Base-by-base conservation (phyloP, 1,140 invertebrate species). In the Tetragnatha versicolor region DNA sequence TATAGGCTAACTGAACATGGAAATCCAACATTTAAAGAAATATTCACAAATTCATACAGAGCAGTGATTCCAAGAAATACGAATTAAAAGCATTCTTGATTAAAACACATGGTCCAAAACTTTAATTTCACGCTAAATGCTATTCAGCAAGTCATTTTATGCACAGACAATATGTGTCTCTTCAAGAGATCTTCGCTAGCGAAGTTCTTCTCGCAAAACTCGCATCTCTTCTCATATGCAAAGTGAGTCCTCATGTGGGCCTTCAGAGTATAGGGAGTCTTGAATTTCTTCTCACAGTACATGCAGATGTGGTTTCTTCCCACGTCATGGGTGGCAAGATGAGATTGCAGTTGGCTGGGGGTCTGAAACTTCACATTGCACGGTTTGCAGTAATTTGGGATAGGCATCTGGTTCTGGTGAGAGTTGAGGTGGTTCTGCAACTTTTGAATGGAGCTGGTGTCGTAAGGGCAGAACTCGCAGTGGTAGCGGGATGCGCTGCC, bases 201-300 rank as follows among this genome's bases (percentile, higher is more conserved):
- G 14, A 73, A 61, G 0, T 7, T 33, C 61, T 61, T 73, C 1
- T 73, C 47, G 35, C 70, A 73, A 10, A 58, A 29, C 2, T 17
- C n/a, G 14, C 70, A 73, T 29, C 35, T 60, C 3, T 33, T 25
- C 14, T 29, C 70, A 35, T 20, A 45, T 1, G 10, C 6, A 33
- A 73, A 73, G 49, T 73, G 70, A 29, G 39, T 61, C 22, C 61
- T 73, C 29, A 73, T 61, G 27, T 73, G 70, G 49, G 39, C 29
- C n/a, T 49, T 73, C 20, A 73, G 25, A 1, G 55, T 39, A 7
- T 53, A 58, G 2, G 33, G 53, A 45, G 22, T 20, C 33, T 73
- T 73, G 39, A 73, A 73, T 49, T 61, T 60, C 39, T 73, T 73
- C 39, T 73, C 70, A 73, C 70, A 73, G 20, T 73, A 73, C 17